A percentile compares a stretch with the other conserved stretches of the same genome.
Evolutionary conservation across 1,140 invertebrate genomes (phyloP).

Genomic region (Penaeus chinensis): DNA sequence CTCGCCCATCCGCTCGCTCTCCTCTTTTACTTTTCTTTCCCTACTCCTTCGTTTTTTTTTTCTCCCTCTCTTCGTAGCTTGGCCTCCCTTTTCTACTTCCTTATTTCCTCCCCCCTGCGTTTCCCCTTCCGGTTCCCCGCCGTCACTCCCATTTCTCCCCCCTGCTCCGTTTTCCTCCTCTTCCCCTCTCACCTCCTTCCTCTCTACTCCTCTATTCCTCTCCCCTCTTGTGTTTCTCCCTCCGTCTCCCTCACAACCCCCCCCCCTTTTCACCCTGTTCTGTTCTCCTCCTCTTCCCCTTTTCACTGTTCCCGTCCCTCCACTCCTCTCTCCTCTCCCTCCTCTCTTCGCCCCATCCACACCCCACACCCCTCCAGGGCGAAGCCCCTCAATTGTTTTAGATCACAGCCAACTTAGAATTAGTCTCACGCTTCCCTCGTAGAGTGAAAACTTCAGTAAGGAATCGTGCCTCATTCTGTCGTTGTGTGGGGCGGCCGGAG

Average conservation of each 20-base stretch:
- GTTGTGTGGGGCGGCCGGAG: no score
- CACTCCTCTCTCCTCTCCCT: not conserved
- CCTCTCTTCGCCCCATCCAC: not conserved
- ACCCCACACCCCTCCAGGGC: not conserved
- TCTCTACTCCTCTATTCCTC: not conserved
- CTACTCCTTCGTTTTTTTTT: not conserved
- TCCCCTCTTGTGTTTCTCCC: not conserved
- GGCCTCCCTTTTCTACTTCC: not conserved
- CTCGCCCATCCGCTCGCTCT: not conserved
- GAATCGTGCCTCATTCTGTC: not conserved
- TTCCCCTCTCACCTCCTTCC: not conserved
- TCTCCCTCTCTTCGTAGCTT: not conserved
- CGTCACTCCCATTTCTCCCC: not conserved
- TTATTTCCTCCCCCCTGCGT: not conserved
- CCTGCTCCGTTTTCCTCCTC: not conserved
- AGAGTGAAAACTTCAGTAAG: not conserved
- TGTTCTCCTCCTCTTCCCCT: not conserved
- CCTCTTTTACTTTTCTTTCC: not conserved
- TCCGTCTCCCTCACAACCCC: not conserved
- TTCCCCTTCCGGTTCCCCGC: not conserved
- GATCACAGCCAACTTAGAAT: constrained; percentile 23
- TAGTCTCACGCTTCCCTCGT: constrained; percentile 15
- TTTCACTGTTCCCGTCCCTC: not conserved
- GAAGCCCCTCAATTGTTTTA: constrained; percentile 20
- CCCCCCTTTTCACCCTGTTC: not conserved